A percentile compares a stretch with the other conserved stretches of the same genome.
Evolutionary conservation across 2,797 vertebrate genomes (phyloP).

Genomic region (Tokudaia muenninki): DNA sequence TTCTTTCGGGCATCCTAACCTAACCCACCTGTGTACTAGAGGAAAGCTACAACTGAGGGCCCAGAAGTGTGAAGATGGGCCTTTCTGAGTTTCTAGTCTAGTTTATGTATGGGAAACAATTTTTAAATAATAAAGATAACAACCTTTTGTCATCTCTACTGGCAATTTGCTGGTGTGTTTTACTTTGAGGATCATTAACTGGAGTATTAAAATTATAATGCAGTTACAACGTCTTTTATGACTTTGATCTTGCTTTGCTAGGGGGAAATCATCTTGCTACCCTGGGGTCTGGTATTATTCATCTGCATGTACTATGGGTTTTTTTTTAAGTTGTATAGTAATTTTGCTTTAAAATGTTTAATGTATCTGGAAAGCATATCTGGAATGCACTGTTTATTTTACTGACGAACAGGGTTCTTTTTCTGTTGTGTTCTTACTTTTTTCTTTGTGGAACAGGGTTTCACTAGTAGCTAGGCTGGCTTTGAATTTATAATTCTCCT

Average conservation of each 20-base stretch:
- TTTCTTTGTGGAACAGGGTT: background rate
- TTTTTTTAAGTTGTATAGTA: background rate
- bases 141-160: background rate
- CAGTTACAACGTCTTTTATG: background rate
- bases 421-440: background rate
- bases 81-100: background rate
- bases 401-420: background rate
- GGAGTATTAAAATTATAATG: conserved; percentile 30
- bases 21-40: too few relatives aligned
- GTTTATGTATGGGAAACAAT: background rate
- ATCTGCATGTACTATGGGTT: background rate
- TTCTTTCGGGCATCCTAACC: too few relatives aligned
- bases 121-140: background rate
- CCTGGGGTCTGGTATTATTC: background rate
- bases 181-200: conserved; percentile 46
- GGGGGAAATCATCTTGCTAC: background rate
- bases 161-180: conserved; percentile 21
- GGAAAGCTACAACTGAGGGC: too few relatives aligned
- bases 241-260: background rate
- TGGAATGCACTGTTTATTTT: background rate
- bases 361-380: background rate
- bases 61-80: background rate
- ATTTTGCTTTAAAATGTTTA: conserved; percentile 44
- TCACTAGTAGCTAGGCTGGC: background rate
- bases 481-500: background rate